These are phyloP conservation scores for Himalopsyche anomala DNA, from an alignment of 2,888 invertebrate genomes.

Conservation along the genomic window DNA sequence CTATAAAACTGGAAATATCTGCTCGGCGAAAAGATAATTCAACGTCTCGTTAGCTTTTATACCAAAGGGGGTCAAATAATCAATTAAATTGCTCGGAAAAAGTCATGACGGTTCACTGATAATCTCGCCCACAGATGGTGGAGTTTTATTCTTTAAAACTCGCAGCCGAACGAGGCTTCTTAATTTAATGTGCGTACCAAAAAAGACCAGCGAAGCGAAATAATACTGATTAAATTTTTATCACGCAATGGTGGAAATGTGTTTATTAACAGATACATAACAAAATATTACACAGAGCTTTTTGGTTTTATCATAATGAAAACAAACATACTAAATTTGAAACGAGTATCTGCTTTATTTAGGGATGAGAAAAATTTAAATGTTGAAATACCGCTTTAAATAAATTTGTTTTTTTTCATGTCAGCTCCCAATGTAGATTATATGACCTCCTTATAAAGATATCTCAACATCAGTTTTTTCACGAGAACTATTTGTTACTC, in stretches of 20 bases:
- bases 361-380: too few species aligned
- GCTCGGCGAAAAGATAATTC: constrained; percentile 11
- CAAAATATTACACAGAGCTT: too few species aligned
- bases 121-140: constrained; percentile 15
- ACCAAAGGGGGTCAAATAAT: constrained; percentile 27
- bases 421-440: too few species aligned
- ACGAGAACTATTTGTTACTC: too few species aligned
- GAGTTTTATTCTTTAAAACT: constrained; percentile 17
- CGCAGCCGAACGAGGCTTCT: not conserved
- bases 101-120: constrained; percentile 43
- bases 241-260: not conserved
- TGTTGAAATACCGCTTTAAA: too few species aligned
- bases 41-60: constrained; percentile 42
- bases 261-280: not conserved
- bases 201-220: not conserved
- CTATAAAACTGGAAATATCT: constrained; percentile 33
- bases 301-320: too few species aligned
- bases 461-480: too few species aligned
- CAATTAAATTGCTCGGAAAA: constrained; percentile 43
- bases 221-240: constrained; percentile 5
- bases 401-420: too few species aligned
- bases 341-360: too few species aligned
- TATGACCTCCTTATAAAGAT: too few species aligned
- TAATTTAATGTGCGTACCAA: not conserved
- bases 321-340: too few species aligned